phyloP scores from a whole-genome alignment of 2,888 invertebrate genomes.

The Bugulina stolonifera region DNA sequence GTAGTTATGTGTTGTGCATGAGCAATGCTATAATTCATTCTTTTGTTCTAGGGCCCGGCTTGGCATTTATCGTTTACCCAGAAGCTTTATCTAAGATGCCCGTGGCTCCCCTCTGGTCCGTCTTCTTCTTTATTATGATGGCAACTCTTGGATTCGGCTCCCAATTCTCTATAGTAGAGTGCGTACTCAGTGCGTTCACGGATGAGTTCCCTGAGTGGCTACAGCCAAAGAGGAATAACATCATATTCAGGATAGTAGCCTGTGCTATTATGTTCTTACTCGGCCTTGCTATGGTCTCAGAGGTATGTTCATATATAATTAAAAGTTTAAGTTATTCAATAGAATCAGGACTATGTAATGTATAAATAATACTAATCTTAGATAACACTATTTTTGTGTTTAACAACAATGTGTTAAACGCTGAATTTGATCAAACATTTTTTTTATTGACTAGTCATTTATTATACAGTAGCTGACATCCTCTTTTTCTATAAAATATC shows the following conservation, averaged over 20 bases:
- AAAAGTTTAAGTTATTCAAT: too few species aligned
- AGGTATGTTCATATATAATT: conserved; percentile 32
- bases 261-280: conserved; percentile 38
- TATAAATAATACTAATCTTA: too few species aligned
- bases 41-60: conserved; percentile 47
- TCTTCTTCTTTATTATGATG: conserved; percentile 54
- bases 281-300: conserved; percentile 44
- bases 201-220: conserved; percentile 44
- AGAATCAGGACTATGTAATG: too few species aligned
- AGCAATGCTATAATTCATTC: too few species aligned
- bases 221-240: conserved; percentile 35
- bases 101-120: conserved; percentile 48
- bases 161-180: conserved; percentile 53
- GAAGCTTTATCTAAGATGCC: conserved; percentile 51
- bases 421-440: too few species aligned
- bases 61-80: conserved; percentile 53
- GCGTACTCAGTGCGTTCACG: conserved; percentile 48
- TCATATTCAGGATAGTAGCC: conserved; percentile 40
- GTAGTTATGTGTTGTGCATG: too few species aligned
- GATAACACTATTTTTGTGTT: too few species aligned
- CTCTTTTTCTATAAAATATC: too few species aligned
- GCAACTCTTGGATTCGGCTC: conserved; percentile 51
- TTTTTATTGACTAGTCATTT: too few species aligned
- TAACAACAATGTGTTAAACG: too few species aligned
- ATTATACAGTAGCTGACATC: too few species aligned